Evolutionary conservation across 2,797 vertebrate species (phyloP).

Genomic region (Coilia nasus): DNA sequence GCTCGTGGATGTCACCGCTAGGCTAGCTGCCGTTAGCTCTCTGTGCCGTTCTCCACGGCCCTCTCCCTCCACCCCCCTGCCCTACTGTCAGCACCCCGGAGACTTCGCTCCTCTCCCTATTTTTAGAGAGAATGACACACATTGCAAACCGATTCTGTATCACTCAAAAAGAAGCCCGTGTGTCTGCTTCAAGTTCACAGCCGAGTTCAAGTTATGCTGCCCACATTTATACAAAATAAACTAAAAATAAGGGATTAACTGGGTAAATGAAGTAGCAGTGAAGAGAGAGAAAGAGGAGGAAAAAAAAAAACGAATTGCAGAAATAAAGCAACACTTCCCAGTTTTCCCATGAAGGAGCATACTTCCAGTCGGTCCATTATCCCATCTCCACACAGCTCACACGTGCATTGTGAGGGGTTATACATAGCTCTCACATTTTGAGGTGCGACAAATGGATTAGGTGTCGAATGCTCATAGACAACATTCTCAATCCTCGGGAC

Average conservation of each 20-base stretch:
- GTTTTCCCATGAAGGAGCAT: neutral
- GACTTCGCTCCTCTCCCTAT: conserved; percentile 1
- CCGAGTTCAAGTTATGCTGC: neutral
- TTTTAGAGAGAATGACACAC: conserved; percentile 37
- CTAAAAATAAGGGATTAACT: neutral
- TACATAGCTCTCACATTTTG: neutral
- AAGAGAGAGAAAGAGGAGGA: neutral
- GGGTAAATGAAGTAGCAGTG: neutral
- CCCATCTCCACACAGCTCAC: neutral
- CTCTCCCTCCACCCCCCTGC: conserved; percentile 7
- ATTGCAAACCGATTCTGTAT: conserved; percentile 4
- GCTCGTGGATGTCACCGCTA: neutral
- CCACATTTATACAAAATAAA: neutral
- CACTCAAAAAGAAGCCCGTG: neutral
- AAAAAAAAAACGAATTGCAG: neutral
- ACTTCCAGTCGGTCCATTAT: neutral
- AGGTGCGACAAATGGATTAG: conserved; percentile 11
- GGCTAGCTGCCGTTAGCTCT: too few species aligned
- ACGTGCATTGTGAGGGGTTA: neutral
- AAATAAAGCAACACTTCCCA: neutral
- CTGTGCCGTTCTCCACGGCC: neutral
- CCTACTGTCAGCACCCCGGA: conserved; percentile 11
- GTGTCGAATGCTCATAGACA: conserved; percentile 7
- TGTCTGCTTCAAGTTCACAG: neutral
- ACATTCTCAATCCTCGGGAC: neutral